Percentiles rank a stretch among this genome's conserved stretches.
phyloP scores from a whole-genome alignment of 2,113 vertebrate genomes.

The Struthio camelus region DNA sequence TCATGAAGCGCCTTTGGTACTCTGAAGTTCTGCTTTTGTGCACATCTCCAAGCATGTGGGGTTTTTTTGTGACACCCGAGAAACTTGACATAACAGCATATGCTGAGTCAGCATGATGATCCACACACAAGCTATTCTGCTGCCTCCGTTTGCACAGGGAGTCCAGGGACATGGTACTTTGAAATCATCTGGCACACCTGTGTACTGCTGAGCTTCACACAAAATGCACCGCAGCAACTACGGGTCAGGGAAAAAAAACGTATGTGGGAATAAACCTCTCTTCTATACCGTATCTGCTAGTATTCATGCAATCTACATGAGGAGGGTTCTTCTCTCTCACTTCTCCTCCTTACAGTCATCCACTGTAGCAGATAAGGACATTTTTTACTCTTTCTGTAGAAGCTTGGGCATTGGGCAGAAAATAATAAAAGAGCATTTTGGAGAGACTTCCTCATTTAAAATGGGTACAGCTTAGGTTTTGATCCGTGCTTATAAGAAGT shows the following conservation, averaged over 20 bases:
- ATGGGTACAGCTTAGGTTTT: background rate
- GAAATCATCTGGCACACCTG: accelerated
- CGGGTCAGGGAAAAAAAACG: background rate
- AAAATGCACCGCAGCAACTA: background rate
- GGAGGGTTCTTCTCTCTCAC: accelerated
- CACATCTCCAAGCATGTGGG: accelerated
- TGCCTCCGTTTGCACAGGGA: background rate
- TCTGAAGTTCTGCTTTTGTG: background rate
- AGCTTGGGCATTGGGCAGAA: background rate
- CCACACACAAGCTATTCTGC: accelerated
- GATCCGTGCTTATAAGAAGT: background rate
- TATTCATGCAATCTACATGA: accelerated
- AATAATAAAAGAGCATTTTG: background rate
- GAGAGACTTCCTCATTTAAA: background rate
- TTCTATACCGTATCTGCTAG: background rate
- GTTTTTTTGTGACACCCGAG: background rate
- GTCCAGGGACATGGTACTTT: background rate
- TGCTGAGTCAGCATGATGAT: accelerated
- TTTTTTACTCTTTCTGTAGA: background rate
- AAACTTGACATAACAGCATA: accelerated
- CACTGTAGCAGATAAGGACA: background rate
- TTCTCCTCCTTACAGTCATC: background rate
- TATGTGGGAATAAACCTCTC: background rate
- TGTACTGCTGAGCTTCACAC: background rate
- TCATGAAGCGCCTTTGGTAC: background rate